These are phyloP conservation scores for Peromyscus melanophrys DNA, from an alignment of 2,797 vertebrate genomes.

Conservation along the genomic window DNA sequence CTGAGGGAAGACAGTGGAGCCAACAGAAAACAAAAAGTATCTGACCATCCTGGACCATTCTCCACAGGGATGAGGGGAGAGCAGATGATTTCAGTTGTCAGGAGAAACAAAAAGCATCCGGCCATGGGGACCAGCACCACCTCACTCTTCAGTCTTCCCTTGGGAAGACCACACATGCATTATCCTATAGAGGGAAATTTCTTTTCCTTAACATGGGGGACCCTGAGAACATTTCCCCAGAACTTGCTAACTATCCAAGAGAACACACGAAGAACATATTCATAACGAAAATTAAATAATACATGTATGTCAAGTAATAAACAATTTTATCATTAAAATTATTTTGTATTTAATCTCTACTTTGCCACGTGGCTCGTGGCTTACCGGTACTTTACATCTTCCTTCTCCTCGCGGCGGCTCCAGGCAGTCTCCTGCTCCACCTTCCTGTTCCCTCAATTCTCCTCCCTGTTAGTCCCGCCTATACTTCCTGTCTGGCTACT, in stretches of 20 bases:
- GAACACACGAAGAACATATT: not conserved
- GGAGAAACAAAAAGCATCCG: not conserved
- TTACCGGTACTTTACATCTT: too few species aligned
- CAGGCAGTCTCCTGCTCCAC: too few species aligned
- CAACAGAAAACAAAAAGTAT: not conserved
- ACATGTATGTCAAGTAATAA: not conserved
- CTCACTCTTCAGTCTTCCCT: not conserved
- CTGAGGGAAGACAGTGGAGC: too few species aligned
- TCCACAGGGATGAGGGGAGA: not conserved
- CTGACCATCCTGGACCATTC: not conserved
- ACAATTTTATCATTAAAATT: not conserved
- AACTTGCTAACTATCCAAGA: too few species aligned
- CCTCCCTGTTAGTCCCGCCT: too few species aligned
- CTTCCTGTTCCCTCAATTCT: too few species aligned
- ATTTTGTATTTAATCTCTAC: too few species aligned
- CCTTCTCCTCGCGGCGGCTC: too few species aligned
- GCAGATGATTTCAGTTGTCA: not conserved
- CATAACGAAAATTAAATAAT: not conserved
- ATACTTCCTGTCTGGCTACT: too few species aligned
- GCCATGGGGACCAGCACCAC: too few species aligned
- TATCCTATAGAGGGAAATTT: not conserved
- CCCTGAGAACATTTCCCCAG: too few species aligned
- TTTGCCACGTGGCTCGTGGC: too few species aligned
- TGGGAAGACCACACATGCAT: not conserved
- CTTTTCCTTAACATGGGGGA: not conserved